Base-by-base conservation (phyloP, 2,113 vertebrate species). In the Mesitornis unicolor region DNA sequence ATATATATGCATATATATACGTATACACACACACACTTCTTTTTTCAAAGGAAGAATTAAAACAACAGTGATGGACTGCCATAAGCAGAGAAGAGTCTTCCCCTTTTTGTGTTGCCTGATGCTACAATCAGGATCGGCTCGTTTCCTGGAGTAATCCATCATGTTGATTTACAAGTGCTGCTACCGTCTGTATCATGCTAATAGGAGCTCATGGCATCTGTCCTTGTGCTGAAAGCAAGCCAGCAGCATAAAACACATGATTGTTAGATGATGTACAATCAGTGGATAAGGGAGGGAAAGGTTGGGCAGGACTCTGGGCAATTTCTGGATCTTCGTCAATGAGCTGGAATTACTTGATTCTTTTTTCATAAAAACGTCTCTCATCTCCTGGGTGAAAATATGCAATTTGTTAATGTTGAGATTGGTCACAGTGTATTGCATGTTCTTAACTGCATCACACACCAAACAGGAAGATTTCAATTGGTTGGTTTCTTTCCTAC, bases 121-220 rank as follows among this genome's bases (percentile, higher is more conserved):
- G 80, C 68, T 91, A 61, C 75, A 78, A 43, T 87, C 90, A 56
- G 77, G 60, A 65, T 67, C 18, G 1, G 29, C 50, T 94, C 0
- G 0, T 75, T 86, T 89, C 79, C 75, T 38, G 57, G 47, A 60
- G 36, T 63, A 73, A 87, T 95, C 84, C 84, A 74, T 95, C 82
- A 50, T 10, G 74, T 59, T 96, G 96, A 96, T 97, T 97, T 93
- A 95, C 93, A 95, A 92, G 75, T 90, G 59, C 83, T 75, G 85
- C 73, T 79, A 6, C 73, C 0, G 5, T 57, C 78, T 78, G 74
- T 22, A 33, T 64, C 8, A 5, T 86, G 77, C 93, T 96, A 96
- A 96, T 91, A 51, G 90, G 93, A 79, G 65, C 95, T 95, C 77
- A 16, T 70, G 83, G 90, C 84, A 96, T 89, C 77, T 95, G 87